Base-by-base conservation (phyloP, 2,113 vertebrate species). In the Takifugu bimaculatus region DNA sequence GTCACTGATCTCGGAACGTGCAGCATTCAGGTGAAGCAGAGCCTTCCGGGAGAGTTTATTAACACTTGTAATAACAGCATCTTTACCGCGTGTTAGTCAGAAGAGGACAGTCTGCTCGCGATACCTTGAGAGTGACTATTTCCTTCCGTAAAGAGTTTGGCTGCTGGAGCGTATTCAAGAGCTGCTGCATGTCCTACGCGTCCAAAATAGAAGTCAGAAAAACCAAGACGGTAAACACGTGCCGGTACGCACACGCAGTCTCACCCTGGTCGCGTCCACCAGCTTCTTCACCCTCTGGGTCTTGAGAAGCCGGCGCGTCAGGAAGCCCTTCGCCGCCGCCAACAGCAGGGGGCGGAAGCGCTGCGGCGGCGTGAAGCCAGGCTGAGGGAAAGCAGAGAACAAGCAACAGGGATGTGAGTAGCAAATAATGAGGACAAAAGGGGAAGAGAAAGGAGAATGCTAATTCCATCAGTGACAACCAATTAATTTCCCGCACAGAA, bases 391-490 rank as follows among this genome's bases (percentile, higher is more conserved):
- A 52, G 32, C 25, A 20, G 52, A 60, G 63, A 70, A 50, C 0
- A 0, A 54, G 68, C 2, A 42, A 78, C 48, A 57, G 68, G 45
- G 11, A 47, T 4, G 45, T 39, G 77, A 60, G 73, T 58, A 60
- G 70, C 57, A 74, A 80, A 76, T 82, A 79, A 85, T 84, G 77
- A 87, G 70, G 77, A 80, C 60, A 71, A 67, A 74, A 74, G 80
- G 79, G 82, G 73, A 77, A 65, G 75, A 76, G 56, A 82, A 84
- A 80, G 80, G 81, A 83, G 81, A 88, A 89, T 88, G 78, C 83
- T 82, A 87, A 89, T 87, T 85, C 69, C 72, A 81, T 82, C 85
- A 87, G 79, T 86, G 88, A 87, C 85, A 87, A 83, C 80, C 82
- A 84, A 88, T 87, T 88, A 83, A 89, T 89, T 85, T 87, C 80